Conservation (phyloP, 2,888 invertebrate genomes). For the Andrena marginata region DNA sequence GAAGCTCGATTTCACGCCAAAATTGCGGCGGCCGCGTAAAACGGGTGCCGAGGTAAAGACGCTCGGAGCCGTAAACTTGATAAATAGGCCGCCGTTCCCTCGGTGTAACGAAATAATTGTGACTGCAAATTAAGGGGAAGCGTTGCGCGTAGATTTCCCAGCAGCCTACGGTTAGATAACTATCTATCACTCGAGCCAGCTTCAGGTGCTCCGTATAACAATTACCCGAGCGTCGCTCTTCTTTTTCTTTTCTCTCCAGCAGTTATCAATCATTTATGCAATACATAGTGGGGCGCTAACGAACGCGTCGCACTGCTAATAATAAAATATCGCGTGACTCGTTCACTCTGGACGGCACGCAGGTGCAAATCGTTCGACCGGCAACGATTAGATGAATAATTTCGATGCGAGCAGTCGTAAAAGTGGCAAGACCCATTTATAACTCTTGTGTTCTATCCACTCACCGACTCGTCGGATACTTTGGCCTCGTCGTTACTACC, state of each 20-base stretch:
- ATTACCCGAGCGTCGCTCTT: conserved; percentile 18
- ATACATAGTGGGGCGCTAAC: conserved; percentile 2
- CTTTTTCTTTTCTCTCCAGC: conserved; percentile 4
- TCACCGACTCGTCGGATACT: conserved; percentile 12
- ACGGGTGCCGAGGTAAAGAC: not conserved
- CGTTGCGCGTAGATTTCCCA: conserved; percentile 13
- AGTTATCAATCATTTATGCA: conserved; percentile 37
- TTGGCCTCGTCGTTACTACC: conserved; percentile 23
- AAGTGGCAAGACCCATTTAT: not conserved
- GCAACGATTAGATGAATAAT: not conserved
- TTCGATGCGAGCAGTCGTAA: not conserved
- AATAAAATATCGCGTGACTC: not conserved
- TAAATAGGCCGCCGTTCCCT: not conserved
- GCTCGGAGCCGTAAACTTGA: conserved; percentile 18
- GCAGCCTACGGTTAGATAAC: conserved; percentile 7
- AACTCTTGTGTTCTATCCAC: not conserved
- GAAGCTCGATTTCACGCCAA: not conserved
- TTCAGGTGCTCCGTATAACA: conserved; percentile 31
- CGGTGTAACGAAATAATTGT: conserved; percentile 32
- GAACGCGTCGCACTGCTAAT: conserved; percentile 7
- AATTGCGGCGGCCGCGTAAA: conserved; percentile 23
- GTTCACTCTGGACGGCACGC: not conserved
- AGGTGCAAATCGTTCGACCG: not conserved
- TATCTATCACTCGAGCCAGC: conserved; percentile 36
- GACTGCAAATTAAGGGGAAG: conserved; percentile 5